Base-by-base conservation (phyloP, 2,888 invertebrate genomes). In the Drosophila nr. medialis region DNA sequence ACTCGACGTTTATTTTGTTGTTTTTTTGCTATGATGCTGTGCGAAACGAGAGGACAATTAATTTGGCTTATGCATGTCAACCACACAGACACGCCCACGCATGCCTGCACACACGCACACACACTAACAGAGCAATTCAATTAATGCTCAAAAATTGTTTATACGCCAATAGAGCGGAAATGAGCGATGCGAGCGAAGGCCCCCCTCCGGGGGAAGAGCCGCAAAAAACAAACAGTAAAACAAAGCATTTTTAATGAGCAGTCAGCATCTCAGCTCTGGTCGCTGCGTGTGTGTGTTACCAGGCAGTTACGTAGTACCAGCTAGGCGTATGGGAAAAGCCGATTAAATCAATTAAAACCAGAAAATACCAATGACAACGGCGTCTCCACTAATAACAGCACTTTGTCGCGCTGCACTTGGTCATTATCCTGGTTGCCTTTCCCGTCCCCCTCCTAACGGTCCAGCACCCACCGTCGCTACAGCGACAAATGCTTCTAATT, bases 61-160 rank as follows among this genome's bases (percentile, higher is more conserved):
- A 88, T 83, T 83, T 83, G 72, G 85, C 88, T 87, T 87, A 85
- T 85, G 75, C 88, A 82, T 82, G 83, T 82, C 83, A 81, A 77
- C 78, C 56, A 40, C 53, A 40, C 49, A 51, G 38, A 63, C 56
- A 49, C 62, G 53, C 59, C 40, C 60, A 49, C 48, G 59, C 34
- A 54, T 65, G 36, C 36, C 27, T 45, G 48, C 32, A 54, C 62
- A 55, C 59, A 59, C 55, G 40, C 55, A 32, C 49, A 54, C 50
- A 50, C 40, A 60, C 32, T 32, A 61, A 70, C 71, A 63, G 51
- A 72, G 73, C 76, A 60, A 84, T 87, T 87, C 83, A 84, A 84
- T 84, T 84, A 84, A 85, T 86, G 86, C 77, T 78, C 86, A 83
- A 86, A 85, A 85, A 85, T 85, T 85, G 85, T 89, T 88, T 86